Conservation (phyloP, 1,140 invertebrate genomes). For the Phortica variegata region DNA sequence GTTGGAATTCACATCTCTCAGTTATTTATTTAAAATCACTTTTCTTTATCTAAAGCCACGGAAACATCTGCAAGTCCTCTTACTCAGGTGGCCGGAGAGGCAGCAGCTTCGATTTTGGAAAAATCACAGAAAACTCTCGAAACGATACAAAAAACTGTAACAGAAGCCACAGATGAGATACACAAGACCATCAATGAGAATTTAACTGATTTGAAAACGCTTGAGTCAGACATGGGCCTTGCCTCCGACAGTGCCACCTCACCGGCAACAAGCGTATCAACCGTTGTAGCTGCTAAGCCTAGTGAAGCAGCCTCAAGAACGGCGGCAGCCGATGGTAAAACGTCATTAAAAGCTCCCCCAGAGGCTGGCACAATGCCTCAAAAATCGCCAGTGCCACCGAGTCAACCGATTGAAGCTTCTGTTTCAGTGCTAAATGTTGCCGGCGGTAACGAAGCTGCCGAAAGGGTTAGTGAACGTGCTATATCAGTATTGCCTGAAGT, state of each 20-base stretch:
- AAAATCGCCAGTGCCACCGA: slow-evolving; percentile 45
- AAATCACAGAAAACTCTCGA: slow-evolving; percentile 42
- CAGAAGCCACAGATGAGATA: slow-evolving; percentile 45
- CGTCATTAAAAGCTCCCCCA: slow-evolving; percentile 9
- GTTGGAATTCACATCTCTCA: too few relatives aligned
- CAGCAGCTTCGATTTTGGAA: slow-evolving; percentile 42
- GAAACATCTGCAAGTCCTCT: neutral
- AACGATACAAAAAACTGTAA: slow-evolving; percentile 43
- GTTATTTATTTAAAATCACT: too few relatives aligned
- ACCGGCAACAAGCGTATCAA: slow-evolving; percentile 32
- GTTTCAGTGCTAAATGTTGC: slow-evolving; percentile 42
- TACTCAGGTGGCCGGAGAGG: neutral
- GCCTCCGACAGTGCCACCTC: slow-evolving; percentile 23
- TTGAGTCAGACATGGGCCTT: slow-evolving; percentile 38
- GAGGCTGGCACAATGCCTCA: slow-evolving; percentile 19
- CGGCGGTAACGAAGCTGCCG: slow-evolving; percentile 12
- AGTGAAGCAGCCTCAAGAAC: slow-evolving; percentile 29
- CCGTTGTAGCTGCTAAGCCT: slow-evolving; percentile 27
- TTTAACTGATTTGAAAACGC: slow-evolving; percentile 42
- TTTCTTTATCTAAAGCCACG: too few relatives aligned
- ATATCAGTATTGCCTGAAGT: slow-evolving; percentile 41
- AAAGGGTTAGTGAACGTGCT: slow-evolving; percentile 31
- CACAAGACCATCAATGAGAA: slow-evolving; percentile 52
- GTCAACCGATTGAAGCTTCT: slow-evolving; percentile 48
- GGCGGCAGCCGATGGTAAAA: slow-evolving; percentile 39